Evolutionary conservation across 2,797 vertebrate genomes (phyloP).

Genomic region (Myotis vivesi): DNA sequence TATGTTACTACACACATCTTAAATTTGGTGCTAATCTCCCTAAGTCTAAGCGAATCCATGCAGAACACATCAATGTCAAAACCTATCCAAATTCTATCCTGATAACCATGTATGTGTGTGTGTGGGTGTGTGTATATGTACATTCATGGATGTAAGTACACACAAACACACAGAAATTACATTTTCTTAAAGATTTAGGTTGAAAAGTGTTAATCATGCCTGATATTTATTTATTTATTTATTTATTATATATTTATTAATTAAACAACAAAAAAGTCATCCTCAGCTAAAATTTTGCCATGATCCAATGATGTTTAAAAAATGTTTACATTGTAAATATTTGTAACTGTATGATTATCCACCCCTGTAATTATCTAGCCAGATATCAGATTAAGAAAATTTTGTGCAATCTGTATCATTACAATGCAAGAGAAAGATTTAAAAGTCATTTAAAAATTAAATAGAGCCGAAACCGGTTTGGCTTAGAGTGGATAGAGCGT

Average conservation of each 20-base stretch:
- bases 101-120: background rate
- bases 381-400: slow-evolving; percentile 28
- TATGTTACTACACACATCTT: background rate
- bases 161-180: background rate
- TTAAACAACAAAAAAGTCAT: background rate
- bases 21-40: background rate
- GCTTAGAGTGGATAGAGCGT: too few relatives aligned
- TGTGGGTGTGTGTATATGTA: background rate
- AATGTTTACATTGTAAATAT: background rate
- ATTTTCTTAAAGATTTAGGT: background rate
- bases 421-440: background rate
- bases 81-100: background rate
- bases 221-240: background rate
- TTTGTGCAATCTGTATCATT: background rate
- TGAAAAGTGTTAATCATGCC: background rate
- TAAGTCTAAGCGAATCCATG: background rate
- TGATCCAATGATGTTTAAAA: background rate
- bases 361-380: background rate
- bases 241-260: background rate
- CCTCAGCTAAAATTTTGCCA: background rate
- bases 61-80: background rate
- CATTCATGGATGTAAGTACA: background rate
- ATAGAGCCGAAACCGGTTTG: background rate
- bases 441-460: slow-evolving; percentile 21
- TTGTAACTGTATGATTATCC: background rate